A percentile compares a stretch with the other conserved stretches of the same genome.
Evolutionary conservation across 1,140 invertebrate genomes (phyloP).

Genomic region (Caenorhabditis tropicalis): DNA sequence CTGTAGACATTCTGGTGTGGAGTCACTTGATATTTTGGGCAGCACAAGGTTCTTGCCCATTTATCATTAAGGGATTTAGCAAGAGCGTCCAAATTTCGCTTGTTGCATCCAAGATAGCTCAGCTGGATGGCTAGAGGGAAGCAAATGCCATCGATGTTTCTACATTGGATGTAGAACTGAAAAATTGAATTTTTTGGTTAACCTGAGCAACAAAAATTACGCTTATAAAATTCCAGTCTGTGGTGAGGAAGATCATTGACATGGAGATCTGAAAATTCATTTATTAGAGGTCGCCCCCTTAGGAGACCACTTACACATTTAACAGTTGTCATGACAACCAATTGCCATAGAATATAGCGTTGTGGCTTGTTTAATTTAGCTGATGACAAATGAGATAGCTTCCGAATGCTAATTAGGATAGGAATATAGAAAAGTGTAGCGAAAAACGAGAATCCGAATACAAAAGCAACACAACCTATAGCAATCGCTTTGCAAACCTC

Average conservation of each 20-base stretch:
- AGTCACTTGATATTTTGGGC: no score
- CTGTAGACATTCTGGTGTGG: no score
- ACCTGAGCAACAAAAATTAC: no score
- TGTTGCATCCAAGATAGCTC: background rate
- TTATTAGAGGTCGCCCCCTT: no score
- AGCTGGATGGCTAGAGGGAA: background rate
- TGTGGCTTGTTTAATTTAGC: background rate
- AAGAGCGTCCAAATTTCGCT: background rate
- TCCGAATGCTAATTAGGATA: background rate
- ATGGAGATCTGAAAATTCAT: background rate
- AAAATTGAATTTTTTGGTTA: no score
- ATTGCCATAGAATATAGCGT: background rate
- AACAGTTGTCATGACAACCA: background rate
- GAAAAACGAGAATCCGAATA: background rate
- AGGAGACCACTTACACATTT: background rate
- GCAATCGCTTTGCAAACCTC: no score
- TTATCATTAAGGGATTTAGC: no score
- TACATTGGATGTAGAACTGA: no score
- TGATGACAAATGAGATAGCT: background rate
- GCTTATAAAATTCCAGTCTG: no score
- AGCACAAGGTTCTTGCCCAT: no score
- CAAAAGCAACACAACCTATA: background rate
- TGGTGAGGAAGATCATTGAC: no score
- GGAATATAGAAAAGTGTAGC: background rate
- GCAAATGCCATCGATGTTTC: background rate